Evolutionary conservation across 2,113 vertebrate species (phyloP).

Genomic region (Theristicus caerulescens): DNA sequence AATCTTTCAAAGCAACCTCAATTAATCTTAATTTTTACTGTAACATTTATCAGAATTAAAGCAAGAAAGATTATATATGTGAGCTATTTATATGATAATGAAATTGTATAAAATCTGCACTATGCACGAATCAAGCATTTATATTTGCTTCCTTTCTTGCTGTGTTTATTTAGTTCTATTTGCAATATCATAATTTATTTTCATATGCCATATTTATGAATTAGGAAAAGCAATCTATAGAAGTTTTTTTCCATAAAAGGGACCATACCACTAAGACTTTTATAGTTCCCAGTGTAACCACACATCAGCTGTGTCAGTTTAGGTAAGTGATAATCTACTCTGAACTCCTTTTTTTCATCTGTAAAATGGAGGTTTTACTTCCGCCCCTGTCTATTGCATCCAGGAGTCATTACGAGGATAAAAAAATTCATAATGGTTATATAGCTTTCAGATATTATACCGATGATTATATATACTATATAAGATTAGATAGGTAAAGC

Average conservation of each 20-base stretch:
- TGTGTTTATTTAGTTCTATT: conserved; percentile 64
- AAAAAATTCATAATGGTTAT: neutral
- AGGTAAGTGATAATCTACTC: neutral
- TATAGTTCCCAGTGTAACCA: neutral
- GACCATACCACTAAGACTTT: conserved; percentile 17
- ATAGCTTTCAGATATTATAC: neutral
- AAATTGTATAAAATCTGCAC: conserved; percentile 72
- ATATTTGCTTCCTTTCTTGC: conserved; percentile 63
- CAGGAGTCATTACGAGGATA: neutral
- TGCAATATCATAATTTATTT: conserved; percentile 72
- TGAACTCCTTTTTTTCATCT: neutral
- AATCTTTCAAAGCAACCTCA: conserved; percentile 62
- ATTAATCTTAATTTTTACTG: conserved; percentile 80
- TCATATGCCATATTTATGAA: conserved; percentile 60
- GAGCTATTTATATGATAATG: conserved; percentile 79
- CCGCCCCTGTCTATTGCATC: neutral
- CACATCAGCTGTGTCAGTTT: neutral
- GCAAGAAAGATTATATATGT: conserved; percentile 70
- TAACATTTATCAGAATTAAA: conserved; percentile 77
- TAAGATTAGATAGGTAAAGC: neutral
- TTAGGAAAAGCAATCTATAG: conserved; percentile 49
- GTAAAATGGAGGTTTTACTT: neutral
- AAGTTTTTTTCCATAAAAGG: conserved; percentile 26
- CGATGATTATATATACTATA: neutral
- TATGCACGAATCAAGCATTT: conserved; percentile 64